Evolutionary conservation across 1,140 invertebrate species (phyloP).

Genomic region (Platyura marginata): DNA sequence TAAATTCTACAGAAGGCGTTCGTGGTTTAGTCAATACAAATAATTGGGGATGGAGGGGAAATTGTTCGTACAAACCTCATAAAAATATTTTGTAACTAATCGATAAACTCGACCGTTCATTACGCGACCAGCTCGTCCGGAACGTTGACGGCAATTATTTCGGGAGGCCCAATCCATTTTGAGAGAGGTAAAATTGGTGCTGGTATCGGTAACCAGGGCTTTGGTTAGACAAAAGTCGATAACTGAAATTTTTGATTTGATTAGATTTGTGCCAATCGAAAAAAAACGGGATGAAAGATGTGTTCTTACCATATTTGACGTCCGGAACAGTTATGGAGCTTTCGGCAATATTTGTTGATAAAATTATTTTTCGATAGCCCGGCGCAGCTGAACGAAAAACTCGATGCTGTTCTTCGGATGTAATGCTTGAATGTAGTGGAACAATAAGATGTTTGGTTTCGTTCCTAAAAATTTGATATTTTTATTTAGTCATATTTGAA

Average conservation of each 20-base stretch:
- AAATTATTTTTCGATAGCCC: constrained; percentile 51
- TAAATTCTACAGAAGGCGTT: constrained; percentile 24
- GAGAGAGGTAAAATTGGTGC: constrained; percentile 62
- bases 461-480: too few relatives aligned
- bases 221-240: constrained; percentile 94
- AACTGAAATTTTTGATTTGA: constrained; percentile 42
- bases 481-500: too few relatives aligned
- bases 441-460: too few relatives aligned
- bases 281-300: too few relatives aligned
- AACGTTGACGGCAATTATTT: constrained; percentile 74
- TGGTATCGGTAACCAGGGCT: constrained; percentile 46
- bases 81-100: constrained; percentile 57
- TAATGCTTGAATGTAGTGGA: constrained; percentile 20
- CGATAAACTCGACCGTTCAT: constrained; percentile 73
- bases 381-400: constrained; percentile 7
- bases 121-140: constrained; percentile 76
- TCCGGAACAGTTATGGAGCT: constrained; percentile 91
- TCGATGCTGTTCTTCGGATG: constrained; percentile 12
- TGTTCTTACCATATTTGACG: constrained; percentile 64
- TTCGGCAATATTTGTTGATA: constrained; percentile 93
- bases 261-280: too few relatives aligned
- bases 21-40: too few relatives aligned
- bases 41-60: too few relatives aligned
- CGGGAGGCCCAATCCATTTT: constrained; percentile 76
- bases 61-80: constrained; percentile 27